Evolutionary conservation across 2,797 vertebrate species (phyloP), one percentile per base, ranked within the genome.

Genomic region (Crocidura indochinensis): DNA sequence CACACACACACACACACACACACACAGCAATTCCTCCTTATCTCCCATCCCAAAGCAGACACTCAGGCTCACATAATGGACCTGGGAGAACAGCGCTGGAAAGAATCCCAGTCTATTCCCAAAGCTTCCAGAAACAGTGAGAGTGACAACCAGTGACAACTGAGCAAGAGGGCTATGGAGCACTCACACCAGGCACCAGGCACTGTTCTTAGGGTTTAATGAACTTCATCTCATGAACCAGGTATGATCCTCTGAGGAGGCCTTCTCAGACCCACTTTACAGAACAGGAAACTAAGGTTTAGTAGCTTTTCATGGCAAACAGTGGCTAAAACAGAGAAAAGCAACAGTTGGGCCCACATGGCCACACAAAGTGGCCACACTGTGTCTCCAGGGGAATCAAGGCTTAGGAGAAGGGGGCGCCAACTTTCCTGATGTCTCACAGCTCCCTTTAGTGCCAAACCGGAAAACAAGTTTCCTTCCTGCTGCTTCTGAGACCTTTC

Each of bases 211-310:
- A 51, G 51, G 10, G 73, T 60, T 79, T 47, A 38, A 38, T 38
- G 38, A 38, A 38, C 38, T 38, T 71, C 31, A 20, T n/a, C 71
- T 76, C 68, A 22, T 2, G 46, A 80, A 65, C 10, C 2, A 12
- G 0, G 68, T 46, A 49, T 51, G 17, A 12, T 3, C 27, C 31
- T 38, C 26, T 20, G 20, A 26, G 2, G 20, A 7, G 64, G 9
- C 49, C 4, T 27, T 46, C 38, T 12, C 10, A 62, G 15, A 4
- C 44, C 84, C 67, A 46, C 84, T 90, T 82, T 75, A 69, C 46
- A 90, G 68, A 71, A 31, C 53, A 31, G n/a, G 53, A 94, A 78
- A 81, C 17, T 10, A 24, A 95, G 90, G 65, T 78, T 74, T 24
- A 24, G 26, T 5, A 46, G 78, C 9, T 7, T 60, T 27, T 26